Evolutionary conservation across 2,113 vertebrate genomes (phyloP).

Genomic region (Datnioides undecimradiatus): DNA sequence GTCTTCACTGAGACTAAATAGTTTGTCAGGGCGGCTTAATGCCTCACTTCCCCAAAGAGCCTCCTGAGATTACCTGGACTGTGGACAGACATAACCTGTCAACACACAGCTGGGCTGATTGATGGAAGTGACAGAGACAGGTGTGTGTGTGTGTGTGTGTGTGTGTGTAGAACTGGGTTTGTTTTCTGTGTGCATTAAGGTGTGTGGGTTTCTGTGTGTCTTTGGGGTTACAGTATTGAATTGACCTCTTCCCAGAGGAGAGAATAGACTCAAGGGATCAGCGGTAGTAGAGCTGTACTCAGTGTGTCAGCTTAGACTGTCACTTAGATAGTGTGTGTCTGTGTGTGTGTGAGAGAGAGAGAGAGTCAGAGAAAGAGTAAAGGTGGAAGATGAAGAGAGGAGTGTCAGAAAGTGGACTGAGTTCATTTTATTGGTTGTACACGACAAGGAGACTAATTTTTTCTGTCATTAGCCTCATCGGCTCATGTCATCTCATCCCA

Average conservation of each 20-base stretch:
- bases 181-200: conserved; percentile 50
- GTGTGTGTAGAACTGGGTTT: background rate
- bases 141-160: conserved; percentile 54
- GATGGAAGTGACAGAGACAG: conserved; percentile 78
- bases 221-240: conserved; percentile 80
- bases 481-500: conserved; percentile 67
- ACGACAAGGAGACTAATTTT: conserved; percentile 62
- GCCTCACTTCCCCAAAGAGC: conserved; percentile 79
- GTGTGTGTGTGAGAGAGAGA: background rate
- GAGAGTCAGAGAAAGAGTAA: background rate
- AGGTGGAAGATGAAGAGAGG: background rate
- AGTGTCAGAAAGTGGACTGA: conserved; percentile 23
- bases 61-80: conserved; percentile 79
- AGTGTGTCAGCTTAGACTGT: conserved; percentile 77
- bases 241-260: conserved; percentile 79
- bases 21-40: conserved; percentile 78
- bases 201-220: conserved; percentile 58
- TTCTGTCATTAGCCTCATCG: conserved; percentile 74
- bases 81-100: conserved; percentile 79
- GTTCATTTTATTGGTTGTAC: conserved; percentile 50
- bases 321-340: conserved; percentile 63
- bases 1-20: conserved; percentile 79
- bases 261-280: conserved; percentile 82
- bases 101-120: conserved; percentile 71
- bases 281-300: conserved; percentile 77